Conservation (phyloP, 92 coral and sea anemone genomes). For the Heteractis magnifica region DNA sequence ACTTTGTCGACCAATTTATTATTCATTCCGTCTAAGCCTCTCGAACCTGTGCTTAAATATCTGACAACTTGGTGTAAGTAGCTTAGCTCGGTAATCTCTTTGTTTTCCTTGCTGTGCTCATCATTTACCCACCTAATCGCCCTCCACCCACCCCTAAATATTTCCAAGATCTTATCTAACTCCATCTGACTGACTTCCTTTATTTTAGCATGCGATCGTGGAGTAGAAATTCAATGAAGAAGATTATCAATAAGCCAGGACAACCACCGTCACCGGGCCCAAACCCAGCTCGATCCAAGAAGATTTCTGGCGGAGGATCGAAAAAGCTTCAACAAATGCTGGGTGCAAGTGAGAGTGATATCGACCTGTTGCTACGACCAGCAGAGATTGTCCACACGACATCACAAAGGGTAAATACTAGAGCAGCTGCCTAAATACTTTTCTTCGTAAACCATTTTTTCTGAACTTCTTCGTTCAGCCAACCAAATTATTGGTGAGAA, state of each 20-base stretch:
- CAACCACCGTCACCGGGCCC: constrained; percentile 65
- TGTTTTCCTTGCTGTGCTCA: not conserved
- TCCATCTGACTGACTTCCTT: constrained; percentile 2
- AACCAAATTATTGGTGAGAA: too few relatives aligned
- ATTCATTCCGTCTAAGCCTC: constrained; percentile 4
- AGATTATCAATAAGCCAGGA: constrained; percentile 67
- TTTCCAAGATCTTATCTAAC: not conserved
- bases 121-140: not conserved
- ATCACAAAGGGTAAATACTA: constrained; percentile 58
- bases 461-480: not conserved
- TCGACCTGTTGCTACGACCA: constrained; percentile 83
- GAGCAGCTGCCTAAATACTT: not conserved
- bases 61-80: too few relatives aligned
- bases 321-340: constrained; percentile 92
- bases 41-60: not conserved
- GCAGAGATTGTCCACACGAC: constrained; percentile 79
- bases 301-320: constrained; percentile 94
- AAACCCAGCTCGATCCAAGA: constrained; percentile 58
- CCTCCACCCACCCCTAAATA: not conserved
- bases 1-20: not conserved
- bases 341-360: constrained; percentile 99
- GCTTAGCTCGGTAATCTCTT: not conserved
- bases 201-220: constrained; percentile 83
- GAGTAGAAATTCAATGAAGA: constrained; percentile 88
- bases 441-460: too few relatives aligned